Conservation (phyloP, 2,797 vertebrate genomes). For the Rhynchonycteris naso region DNA sequence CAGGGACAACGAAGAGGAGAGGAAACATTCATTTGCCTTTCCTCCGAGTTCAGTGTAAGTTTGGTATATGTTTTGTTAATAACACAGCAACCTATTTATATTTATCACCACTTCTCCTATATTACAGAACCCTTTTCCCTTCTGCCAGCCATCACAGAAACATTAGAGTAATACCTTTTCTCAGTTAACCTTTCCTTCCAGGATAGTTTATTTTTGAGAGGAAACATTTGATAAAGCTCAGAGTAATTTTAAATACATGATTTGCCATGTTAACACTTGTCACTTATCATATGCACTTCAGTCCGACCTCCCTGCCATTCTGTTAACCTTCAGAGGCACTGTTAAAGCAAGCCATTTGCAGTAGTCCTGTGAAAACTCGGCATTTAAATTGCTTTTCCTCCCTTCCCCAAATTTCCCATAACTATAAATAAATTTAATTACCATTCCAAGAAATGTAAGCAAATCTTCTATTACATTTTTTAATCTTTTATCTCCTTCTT, state of each 20-base stretch:
- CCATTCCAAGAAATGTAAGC: slow-evolving; percentile 69
- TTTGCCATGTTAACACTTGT: slow-evolving; percentile 79
- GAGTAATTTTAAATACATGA: slow-evolving; percentile 78
- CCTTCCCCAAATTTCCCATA: slow-evolving; percentile 78
- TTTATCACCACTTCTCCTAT: slow-evolving; percentile 49
- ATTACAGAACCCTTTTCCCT: background rate
- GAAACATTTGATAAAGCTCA: slow-evolving; percentile 76
- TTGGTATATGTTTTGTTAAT: background rate
- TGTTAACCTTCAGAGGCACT: slow-evolving; percentile 72
- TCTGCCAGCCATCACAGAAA: background rate
- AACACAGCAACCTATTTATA: slow-evolving; percentile 41
- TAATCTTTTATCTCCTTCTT: slow-evolving; percentile 65
- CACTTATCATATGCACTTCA: slow-evolving; percentile 76
- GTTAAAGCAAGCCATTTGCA: slow-evolving; percentile 77
- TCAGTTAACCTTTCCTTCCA: slow-evolving; percentile 78
- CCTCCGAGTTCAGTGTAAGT: background rate
- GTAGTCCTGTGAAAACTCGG: slow-evolving; percentile 70
- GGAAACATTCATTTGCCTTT: background rate
- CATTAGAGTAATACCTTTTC: slow-evolving; percentile 62
- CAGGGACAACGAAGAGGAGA: background rate
- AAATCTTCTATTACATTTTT: slow-evolving; percentile 77
- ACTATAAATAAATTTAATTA: slow-evolving; percentile 80
- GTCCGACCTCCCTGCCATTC: slow-evolving; percentile 70
- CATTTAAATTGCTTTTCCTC: slow-evolving; percentile 81
- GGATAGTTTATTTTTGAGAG: slow-evolving; percentile 78